These are phyloP conservation scores for Intellagama lesueurii DNA, from an alignment of 2,797 vertebrate genomes.

Conservation along the genomic window DNA sequence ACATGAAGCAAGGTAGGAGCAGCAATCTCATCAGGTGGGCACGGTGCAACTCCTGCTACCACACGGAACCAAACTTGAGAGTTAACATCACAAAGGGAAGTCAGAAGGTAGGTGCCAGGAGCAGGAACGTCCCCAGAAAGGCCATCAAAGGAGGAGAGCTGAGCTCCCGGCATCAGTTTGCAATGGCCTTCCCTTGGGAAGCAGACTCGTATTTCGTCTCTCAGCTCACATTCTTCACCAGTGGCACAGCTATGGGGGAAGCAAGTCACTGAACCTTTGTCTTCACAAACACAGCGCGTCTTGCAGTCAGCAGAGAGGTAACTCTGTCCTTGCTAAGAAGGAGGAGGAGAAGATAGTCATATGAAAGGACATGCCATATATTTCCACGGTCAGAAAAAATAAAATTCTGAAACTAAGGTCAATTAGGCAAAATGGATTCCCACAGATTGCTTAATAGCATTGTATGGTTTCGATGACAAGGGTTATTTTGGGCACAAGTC, in stretches of 20 bases:
- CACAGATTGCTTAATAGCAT: no score
- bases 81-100: constrained; percentile 69
- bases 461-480: neutral
- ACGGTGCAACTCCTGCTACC: constrained; percentile 67
- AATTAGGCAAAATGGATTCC: neutral
- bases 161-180: constrained; percentile 58
- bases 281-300: constrained; percentile 75
- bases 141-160: constrained; percentile 81
- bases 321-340: neutral
- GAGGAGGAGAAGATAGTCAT: neutral
- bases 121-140: constrained; percentile 50
- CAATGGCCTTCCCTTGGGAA: constrained; percentile 69
- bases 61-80: constrained; percentile 80
- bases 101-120: constrained; percentile 76
- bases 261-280: constrained; percentile 69
- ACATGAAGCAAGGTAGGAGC: constrained; percentile 63
- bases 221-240: constrained; percentile 68
- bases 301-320: constrained; percentile 68
- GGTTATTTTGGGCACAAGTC: neutral
- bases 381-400: neutral
- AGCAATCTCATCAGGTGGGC: constrained; percentile 24
- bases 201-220: constrained; percentile 74
- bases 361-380: neutral
- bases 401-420: no score
- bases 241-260: constrained; percentile 67